These are phyloP conservation scores for cat (Felis catus) DNA, from an alignment of 2,113 vertebrate species.

Conservation along the genomic window F.catus_Fca126_mat1.0 CM031419.1:170224501-170225000, in stretches of 20 bases:
- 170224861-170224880: not conserved
- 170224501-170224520: not conserved
- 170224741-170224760: not conserved
- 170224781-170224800: not conserved
- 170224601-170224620: not conserved
- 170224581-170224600: not conserved
- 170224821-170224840: not conserved
- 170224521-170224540: not conserved
- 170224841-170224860: not conserved
- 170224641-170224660: not conserved
- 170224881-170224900: not conserved
- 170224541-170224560: not conserved
- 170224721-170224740: not conserved
- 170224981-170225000: no score
- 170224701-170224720: not conserved
- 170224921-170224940: no score
- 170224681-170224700: not conserved
- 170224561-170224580: not conserved
- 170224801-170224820: constrained; percentile 13
- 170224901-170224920: no score
- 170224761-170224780: not conserved
- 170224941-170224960: no score
- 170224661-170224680: not conserved
- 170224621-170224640: not conserved
- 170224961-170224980: no score